These are phyloP conservation scores for Pampus argenteus DNA, from an alignment of 2,797 vertebrate species.

Conservation along the genomic window DNA sequence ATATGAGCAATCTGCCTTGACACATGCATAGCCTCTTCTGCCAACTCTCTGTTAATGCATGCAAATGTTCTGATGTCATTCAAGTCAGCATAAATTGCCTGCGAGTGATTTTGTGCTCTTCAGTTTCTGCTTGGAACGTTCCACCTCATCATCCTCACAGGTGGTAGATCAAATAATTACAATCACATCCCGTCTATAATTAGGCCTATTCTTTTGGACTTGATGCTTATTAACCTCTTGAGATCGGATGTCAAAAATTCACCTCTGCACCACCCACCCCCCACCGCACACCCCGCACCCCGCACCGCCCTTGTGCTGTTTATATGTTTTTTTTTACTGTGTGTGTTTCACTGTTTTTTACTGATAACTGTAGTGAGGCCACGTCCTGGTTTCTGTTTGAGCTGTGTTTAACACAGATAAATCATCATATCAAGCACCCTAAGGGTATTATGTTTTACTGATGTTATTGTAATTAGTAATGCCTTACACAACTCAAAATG, in stretches of 20 bases:
- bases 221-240: constrained; percentile 30
- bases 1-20: constrained; percentile 51
- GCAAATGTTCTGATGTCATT: constrained; percentile 62
- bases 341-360: constrained; percentile 2
- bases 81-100: constrained; percentile 53
- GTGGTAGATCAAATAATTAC: constrained; percentile 33
- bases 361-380: not conserved
- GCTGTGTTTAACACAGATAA: not conserved
- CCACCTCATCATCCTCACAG: constrained; percentile 29
- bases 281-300: too few species aligned
- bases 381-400: not conserved
- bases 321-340: constrained; percentile 14
- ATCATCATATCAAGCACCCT: too few species aligned
- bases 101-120: constrained; percentile 55
- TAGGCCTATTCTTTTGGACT: constrained; percentile 29
- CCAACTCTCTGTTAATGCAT: constrained; percentile 68
- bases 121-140: constrained; percentile 45
- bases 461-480: not conserved
- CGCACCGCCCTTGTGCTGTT: constrained; percentile 25
- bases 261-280: not conserved
- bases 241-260: constrained; percentile 41
- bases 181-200: constrained; percentile 27
- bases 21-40: constrained; percentile 49
- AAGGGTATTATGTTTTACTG: not conserved
- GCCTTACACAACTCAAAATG: not conserved